phyloP scores from a whole-genome alignment of 1,140 invertebrate genomes.

The Portunus trituberculatus region DNA sequence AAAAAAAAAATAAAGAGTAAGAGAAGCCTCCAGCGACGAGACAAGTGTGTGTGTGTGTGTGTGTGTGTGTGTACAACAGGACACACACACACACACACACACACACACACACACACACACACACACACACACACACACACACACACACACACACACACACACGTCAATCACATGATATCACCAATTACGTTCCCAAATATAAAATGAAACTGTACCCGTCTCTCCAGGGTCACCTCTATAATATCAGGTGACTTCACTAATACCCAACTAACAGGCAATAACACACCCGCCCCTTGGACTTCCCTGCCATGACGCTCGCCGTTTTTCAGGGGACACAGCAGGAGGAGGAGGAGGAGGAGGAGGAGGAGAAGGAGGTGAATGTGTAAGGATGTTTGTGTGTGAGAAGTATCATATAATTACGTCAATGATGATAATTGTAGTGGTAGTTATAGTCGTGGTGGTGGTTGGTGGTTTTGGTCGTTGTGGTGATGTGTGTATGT shows the following conservation, averaged over 20 bases:
- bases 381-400: neutral
- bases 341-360: no score
- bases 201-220: no score
- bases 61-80: neutral
- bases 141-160: neutral
- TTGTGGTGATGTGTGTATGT: neutral
- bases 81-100: neutral
- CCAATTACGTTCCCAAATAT: no score
- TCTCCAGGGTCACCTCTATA: neutral
- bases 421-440: neutral
- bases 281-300: no score
- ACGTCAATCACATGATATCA: no score
- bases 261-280: neutral
- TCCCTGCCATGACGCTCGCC: neutral
- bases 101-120: constrained; percentile 11
- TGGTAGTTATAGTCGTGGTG: neutral
- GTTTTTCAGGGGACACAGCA: no score
- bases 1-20: neutral
- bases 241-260: neutral
- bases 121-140: neutral
- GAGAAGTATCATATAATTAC: no score
- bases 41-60: neutral
- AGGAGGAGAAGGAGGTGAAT: neutral
- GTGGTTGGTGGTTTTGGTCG: neutral
- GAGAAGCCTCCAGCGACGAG: neutral